Evolutionary conservation across 2,113 vertebrate genomes (phyloP), one percentile per base, ranked within the genome.

Genomic region (Xenopus laevis): DNA sequence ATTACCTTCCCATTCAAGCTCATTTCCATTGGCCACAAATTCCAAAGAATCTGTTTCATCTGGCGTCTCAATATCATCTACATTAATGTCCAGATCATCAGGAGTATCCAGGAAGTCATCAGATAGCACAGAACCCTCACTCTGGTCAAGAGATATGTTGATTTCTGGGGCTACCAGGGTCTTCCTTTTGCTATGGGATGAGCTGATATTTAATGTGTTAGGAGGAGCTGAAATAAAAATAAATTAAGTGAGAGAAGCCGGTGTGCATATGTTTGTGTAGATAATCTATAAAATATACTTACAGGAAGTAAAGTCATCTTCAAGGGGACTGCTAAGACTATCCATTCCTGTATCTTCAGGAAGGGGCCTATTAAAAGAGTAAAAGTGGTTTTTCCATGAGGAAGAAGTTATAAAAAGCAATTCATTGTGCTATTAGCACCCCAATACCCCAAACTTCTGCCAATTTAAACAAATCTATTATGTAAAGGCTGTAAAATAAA

Each of bases 11-110:
- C 97, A 99, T 78, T 99, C 97, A 72, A 99, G 82, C 13, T 99
- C 97, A 0, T 97, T 97, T 44, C 95, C 95, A 0, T 95, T 98
- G 0, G 94, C 94, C 78, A 98, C 89, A 79, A 97, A 98, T 79
- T 99, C 97, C 0, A 99, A 89, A 0, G 97, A 99, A 79, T 99
- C 97, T 0, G 95, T 97, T 82, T 99, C 97, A 0, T 99, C 97
- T 0, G 97, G 97, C 0, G 97, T 99, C 53, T 98, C 97, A 0
- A 99, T 97, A 71, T 98, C 97, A 0, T 99, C 97, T 40, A 99
- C 94, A 0, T 99, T 98, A 4, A 99, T 98, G 79, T 99, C 97
- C 81, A 98, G 89, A 84, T 98, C 96, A 0, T 99, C 96, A 0
- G 96, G 96, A 0, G 96, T 98, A 81, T 99, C 97, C 84, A 98